A percentile compares a stretch with the other conserved stretches of the same genome.
phyloP scores from a whole-genome alignment of 2,888 invertebrate genomes.

The Scrobipalpa atriplicella region DNA sequence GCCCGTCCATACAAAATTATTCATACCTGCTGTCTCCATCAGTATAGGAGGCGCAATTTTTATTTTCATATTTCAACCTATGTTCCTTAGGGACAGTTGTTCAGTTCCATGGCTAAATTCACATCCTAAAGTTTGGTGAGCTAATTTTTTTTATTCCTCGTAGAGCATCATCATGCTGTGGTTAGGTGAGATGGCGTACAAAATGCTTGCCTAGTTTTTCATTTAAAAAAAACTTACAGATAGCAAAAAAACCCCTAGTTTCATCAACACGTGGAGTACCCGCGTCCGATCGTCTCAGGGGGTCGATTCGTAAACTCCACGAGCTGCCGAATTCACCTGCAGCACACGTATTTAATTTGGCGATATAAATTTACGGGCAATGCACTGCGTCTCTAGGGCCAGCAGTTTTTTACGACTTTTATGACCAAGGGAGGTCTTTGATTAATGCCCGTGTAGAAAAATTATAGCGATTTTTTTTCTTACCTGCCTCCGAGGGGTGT shows the following conservation, averaged over 20 bases:
- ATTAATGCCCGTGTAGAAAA: conserved; percentile 23
- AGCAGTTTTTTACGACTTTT: conserved; percentile 35
- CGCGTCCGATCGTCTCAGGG: conserved; percentile 13
- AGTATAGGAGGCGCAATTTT: no score
- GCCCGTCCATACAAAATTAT: no score
- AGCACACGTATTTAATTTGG: conserved; percentile 79
- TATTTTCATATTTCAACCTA: no score
- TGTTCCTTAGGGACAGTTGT: no score
- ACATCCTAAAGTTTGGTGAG: no score
- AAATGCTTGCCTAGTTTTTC: background rate
- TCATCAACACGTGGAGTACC: background rate
- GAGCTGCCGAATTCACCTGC: conserved; percentile 62
- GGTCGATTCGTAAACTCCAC: conserved; percentile 12
- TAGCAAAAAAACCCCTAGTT: background rate
- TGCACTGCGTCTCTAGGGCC: conserved; percentile 45
- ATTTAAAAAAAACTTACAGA: background rate
- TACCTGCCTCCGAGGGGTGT: conserved; percentile 10
- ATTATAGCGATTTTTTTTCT: conserved; percentile 23
- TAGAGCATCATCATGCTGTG: no score
- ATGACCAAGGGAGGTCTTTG: conserved; percentile 27
- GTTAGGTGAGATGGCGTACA: no score
- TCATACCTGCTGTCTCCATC: no score
- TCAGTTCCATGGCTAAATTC: no score
- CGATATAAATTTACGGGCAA: conserved; percentile 59
- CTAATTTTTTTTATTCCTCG: no score